Percentiles rank a stretch among this genome's conserved stretches.
These are phyloP conservation scores for Hermaeophaga mercurialis DNA, from an alignment of 2,888 invertebrate genomes.

Conservation along the genomic window DNA sequence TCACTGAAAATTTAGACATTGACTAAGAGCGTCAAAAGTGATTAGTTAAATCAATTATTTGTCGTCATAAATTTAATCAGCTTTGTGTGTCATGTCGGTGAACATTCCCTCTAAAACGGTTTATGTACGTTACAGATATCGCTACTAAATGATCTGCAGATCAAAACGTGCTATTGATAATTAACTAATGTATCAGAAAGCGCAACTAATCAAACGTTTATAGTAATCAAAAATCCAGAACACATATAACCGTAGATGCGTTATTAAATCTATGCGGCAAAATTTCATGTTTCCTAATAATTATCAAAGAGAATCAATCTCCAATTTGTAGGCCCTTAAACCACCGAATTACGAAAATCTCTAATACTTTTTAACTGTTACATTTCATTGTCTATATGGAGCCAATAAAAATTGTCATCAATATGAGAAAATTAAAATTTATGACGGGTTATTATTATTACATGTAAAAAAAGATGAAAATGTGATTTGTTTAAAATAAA, in stretches of 20 bases:
- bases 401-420: too few relatives aligned
- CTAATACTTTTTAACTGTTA: too few relatives aligned
- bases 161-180: conserved; percentile 16
- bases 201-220: conserved; percentile 8
- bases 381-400: too few relatives aligned
- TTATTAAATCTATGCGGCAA: conserved; percentile 17
- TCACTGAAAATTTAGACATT: too few relatives aligned
- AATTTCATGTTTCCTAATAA: conserved; percentile 11
- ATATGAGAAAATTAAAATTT: too few relatives aligned
- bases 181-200: conserved; percentile 18
- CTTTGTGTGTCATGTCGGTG: conserved; percentile 9
- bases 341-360: not conserved
- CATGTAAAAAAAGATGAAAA: too few relatives aligned
- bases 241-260: conserved; percentile 16
- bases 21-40: too few relatives aligned
- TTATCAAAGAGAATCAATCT: conserved; percentile 19
- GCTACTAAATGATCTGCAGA: conserved; percentile 11
- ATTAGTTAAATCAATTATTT: too few relatives aligned
- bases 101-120: conserved; percentile 13
- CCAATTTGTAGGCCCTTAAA: conserved; percentile 7
- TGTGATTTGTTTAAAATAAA: too few relatives aligned
- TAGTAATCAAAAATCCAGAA: conserved; percentile 8
- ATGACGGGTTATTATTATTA: too few relatives aligned
- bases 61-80: conserved; percentile 11
- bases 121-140: conserved; percentile 2